These are phyloP conservation scores for Tetraneura akinire DNA, from an alignment of 1,140 invertebrate species.

Conservation along the genomic window DNA sequence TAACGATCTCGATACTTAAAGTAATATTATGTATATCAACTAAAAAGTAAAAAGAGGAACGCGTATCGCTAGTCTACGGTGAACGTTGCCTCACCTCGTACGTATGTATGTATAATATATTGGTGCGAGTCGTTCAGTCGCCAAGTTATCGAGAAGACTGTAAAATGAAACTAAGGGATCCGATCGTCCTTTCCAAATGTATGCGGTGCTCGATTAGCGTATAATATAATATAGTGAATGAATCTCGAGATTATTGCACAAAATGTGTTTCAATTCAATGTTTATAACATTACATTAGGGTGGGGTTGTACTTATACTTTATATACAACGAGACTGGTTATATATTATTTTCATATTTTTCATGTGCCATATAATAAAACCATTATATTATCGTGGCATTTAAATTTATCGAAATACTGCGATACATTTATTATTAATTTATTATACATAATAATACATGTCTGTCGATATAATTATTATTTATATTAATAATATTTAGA, in stretches of 20 bases:
- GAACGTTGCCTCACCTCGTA: constrained; percentile 26
- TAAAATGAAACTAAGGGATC: constrained; percentile 51
- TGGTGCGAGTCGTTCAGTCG: constrained; percentile 27
- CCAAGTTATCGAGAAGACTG: constrained; percentile 42
- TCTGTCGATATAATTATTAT: too few species aligned
- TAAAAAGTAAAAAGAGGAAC: neutral
- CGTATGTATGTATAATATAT: too few species aligned
- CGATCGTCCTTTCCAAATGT: neutral
- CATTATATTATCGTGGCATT: too few species aligned
- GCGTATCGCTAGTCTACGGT: neutral
- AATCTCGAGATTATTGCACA: constrained; percentile 23
- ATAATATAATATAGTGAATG: constrained; percentile 27
- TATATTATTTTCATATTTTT: neutral
- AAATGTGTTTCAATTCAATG: constrained; percentile 39
- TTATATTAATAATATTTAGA: too few species aligned
- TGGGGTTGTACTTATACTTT: neutral
- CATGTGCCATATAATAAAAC: neutral
- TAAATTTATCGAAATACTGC: too few species aligned
- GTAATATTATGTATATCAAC: too few species aligned
- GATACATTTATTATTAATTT: too few species aligned
- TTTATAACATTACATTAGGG: too few species aligned
- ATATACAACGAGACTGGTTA: neutral
- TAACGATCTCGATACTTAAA: neutral
- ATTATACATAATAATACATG: too few species aligned
- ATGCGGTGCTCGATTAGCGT: too few species aligned